Conservation (phyloP, 2,797 vertebrate genomes). For the Megaceryle alcyon region DNA sequence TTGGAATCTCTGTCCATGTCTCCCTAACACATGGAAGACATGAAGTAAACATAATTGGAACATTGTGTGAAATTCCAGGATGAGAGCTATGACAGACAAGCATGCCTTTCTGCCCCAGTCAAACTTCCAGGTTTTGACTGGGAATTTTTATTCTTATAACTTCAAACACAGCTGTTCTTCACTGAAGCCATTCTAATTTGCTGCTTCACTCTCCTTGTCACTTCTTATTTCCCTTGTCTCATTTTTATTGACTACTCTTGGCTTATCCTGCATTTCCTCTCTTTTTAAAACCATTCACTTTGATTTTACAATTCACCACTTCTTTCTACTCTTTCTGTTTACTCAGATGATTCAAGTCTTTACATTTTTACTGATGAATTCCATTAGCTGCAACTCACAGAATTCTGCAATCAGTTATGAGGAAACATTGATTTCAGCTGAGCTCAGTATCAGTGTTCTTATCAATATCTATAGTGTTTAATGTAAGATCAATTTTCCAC, state of each 20-base stretch:
- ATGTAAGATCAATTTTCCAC: slow-evolving; percentile 28
- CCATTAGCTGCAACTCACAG: background rate
- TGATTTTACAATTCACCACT: background rate
- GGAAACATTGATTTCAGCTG: slow-evolving; percentile 24
- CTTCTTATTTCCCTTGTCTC: background rate
- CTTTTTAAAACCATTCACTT: background rate
- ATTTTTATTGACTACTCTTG: background rate
- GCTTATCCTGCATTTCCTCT: background rate
- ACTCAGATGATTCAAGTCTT: background rate
- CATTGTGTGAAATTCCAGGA: background rate
- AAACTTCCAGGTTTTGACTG: background rate
- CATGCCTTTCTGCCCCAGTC: background rate
- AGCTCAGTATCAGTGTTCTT: background rate
- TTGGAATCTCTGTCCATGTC: background rate
- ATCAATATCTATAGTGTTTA: slow-evolving; percentile 18
- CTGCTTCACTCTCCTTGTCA: background rate
- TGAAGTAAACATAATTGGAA: background rate
- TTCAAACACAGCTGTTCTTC: background rate
- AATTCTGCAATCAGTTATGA: background rate
- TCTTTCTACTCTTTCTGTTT: background rate
- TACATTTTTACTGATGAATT: background rate
- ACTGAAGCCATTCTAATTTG: background rate
- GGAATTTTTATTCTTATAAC: background rate
- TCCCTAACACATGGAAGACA: background rate
- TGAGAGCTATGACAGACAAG: background rate